These are phyloP conservation scores for Nesometra sesokonis DNA, from an alignment of 35 echinoderm and acorn worm species.

Conservation along the genomic window DNA sequence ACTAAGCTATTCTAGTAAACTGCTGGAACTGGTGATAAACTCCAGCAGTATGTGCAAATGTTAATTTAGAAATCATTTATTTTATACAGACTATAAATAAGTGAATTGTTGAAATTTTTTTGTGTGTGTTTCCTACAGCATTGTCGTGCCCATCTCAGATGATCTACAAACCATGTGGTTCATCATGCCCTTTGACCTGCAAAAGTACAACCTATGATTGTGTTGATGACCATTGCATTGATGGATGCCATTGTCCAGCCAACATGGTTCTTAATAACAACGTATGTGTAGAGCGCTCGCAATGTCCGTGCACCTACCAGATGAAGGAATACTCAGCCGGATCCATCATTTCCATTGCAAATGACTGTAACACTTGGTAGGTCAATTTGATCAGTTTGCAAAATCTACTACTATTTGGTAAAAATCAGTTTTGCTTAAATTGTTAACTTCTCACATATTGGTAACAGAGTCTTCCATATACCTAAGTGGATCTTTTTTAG, in stretches of 20 bases:
- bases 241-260: conserved; percentile 1
- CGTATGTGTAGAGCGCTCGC: neutral
- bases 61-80: no score
- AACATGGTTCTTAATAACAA: neutral
- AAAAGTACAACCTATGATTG: conserved; percentile 1
- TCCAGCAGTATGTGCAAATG: no score
- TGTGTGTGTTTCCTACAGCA: neutral
- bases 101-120: no score
- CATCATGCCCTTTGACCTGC: conserved; percentile 6
- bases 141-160: neutral
- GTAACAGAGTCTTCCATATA: no score
- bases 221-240: conserved; percentile 9
- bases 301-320: neutral
- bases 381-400: neutral
- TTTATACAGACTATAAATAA: no score
- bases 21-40: no score
- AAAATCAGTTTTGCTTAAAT: no score
- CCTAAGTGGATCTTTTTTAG: no score
- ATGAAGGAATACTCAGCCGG: neutral
- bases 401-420: no score
- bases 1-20: no score
- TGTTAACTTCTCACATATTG: no score
- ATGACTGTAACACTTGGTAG: conserved; percentile 3
- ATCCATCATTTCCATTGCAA: neutral
- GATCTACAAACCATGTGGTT: neutral